Base-by-base conservation (phyloP, 2,888 invertebrate species). In the Lamellibrachia columna region DNA sequence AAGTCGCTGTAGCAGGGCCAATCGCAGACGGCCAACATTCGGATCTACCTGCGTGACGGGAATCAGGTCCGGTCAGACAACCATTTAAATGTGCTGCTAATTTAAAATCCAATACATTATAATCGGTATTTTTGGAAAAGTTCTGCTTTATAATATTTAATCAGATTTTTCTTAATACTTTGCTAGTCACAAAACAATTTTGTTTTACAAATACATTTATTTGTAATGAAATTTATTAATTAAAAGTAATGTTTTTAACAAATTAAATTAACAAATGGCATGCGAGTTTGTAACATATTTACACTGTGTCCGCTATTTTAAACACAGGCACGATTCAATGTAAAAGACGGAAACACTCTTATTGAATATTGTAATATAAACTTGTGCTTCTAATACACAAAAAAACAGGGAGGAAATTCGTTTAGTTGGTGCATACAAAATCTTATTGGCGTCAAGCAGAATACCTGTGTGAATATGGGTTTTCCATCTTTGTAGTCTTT, bases 401-500 rank as follows among this genome's bases (percentile, higher is more conserved):
- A 75, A 75, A 75, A 75, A 15, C 60, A 8, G 22, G 15, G 15
- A 75, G 11, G 75, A 3, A 75, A 75, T n/a, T 11, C 15, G 75
- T 15, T 75, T 22, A 15, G 15, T 75, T 75, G 75, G 75, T 75
- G 75, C 75, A 15, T 75, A 4, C 2, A 75, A 75, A 75, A 75
- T 15, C 6, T 75, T 22, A 75, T 75, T 75, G 22, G 22, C 15
- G 11, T 75, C 75, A 75, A 75, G 15, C 22, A 22, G 6, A 75
- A 75, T 75, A 75, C 75, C 75, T 75, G 75, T 11, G 75, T 75
- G 75, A 75, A 75, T 75, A 75, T 75, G 75, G 75, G 75, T 15
- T 75, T 11, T 15, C 75, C 75, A 22, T 75, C 75, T 75, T 75
- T 75, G 75, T 75, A 75, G 75, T 75, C 75, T 75, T 75, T 75